Evolutionary conservation across 1,140 invertebrate species (phyloP), one percentile per base, ranked within the genome.

Genomic region (Zaprionus gabonicus): DNA sequence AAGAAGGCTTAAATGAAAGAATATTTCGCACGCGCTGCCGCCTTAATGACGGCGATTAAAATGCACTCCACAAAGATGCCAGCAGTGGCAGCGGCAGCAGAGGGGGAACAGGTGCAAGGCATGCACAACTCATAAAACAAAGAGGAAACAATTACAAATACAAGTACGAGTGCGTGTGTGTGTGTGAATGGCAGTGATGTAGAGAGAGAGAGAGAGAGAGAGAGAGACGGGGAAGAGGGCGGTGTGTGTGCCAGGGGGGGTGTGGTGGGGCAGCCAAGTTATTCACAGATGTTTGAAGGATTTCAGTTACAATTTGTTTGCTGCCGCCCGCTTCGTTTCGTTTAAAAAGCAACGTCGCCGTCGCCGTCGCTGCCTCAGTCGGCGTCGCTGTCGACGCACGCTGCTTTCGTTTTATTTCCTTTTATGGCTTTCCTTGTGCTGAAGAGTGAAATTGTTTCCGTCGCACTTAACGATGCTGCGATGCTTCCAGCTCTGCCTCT

Each of bases 371-470:
- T 12, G 67, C 49, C n/a, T 15, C 13, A 9, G 71, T n/a, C 38
- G 41, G 7, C 1, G 68, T 66, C 44, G 36, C 4, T 12, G 66
- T 66, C 38, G 56, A 23, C 20, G 62, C 60, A 34, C 34, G 63
- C 64, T 73, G 69, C 57, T 70, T 84, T 75, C 62, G 72, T 86
- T 86, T 74, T 83, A 88, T 87, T 87, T 87, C 84, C 83, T 82
- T 88, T 82, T 87, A 78, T 80, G 77, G 66, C 81, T 80, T 84
- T 80, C 60, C 76, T 82, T 71, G 78, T 78, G 73, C 80, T 87
- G 84, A 88, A 87, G 84, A 88, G 84, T 80, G 78, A 87, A 87
- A 87, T 87, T 87, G 83, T 87, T 87, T 87, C 84, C 83, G 83
- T 80, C 83, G 83, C 84, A 87, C 84, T 87, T 87, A 88, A 81